A percentile compares a stretch with the other conserved stretches of the same genome.
Conservation (phyloP, 2,888 invertebrate genomes). For the Oconnorella tubifera region DNA sequence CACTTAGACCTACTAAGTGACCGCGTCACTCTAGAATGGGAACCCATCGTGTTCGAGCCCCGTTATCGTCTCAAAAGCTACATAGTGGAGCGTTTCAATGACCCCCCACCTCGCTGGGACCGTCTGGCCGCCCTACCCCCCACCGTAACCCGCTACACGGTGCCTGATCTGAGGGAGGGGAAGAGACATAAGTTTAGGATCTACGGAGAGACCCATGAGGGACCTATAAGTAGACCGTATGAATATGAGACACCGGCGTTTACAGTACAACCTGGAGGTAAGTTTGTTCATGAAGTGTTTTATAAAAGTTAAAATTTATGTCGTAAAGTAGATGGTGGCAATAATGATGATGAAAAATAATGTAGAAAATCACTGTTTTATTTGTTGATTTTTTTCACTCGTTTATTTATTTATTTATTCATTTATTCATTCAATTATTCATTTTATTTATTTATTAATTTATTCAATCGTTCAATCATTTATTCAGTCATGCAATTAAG, state of each 20-base stretch:
- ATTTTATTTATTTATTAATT: no score
- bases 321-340: no score
- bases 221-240: conserved; percentile 22
- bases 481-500: no score
- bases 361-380: no score
- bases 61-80: conserved; percentile 42
- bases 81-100: conserved; percentile 47
- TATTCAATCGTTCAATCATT: no score
- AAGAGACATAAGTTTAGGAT: conserved; percentile 49
- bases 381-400: no score
- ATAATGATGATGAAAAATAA: no score
- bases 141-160: conserved; percentile 34
- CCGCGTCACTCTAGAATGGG: conserved; percentile 63
- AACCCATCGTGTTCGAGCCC: conserved; percentile 61
- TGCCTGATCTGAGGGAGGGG: conserved; percentile 61
- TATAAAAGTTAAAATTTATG: no score
- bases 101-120: conserved; percentile 32
- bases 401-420: no score
- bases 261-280: conserved; percentile 20
- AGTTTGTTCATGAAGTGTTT: no score
- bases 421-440: no score
- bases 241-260: conserved; percentile 32
- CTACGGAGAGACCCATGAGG: conserved; percentile 62
- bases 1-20: conserved; percentile 50
- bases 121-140: conserved; percentile 30